Conservation (phyloP, 2,888 invertebrate species). For the Myathropa florea region DNA sequence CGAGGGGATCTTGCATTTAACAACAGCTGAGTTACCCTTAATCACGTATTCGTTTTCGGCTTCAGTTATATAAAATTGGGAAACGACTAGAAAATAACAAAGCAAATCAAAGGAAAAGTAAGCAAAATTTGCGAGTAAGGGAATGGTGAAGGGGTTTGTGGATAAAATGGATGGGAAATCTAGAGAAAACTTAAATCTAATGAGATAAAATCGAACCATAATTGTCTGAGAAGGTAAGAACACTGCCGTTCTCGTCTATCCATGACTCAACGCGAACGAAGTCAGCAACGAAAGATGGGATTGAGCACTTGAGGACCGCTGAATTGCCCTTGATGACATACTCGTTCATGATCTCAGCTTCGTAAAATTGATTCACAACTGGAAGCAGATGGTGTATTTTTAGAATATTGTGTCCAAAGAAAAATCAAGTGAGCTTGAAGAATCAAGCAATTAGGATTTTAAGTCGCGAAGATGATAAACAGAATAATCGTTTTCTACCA, state of each 20-base stretch:
- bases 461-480: too few relatives aligned
- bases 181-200: not conserved
- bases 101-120: constrained; percentile 43
- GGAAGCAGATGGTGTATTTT: constrained; percentile 57
- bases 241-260: constrained; percentile 83
- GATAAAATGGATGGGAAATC: not conserved
- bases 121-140: not conserved
- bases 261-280: constrained; percentile 87
- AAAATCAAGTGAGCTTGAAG: too few relatives aligned
- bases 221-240: constrained; percentile 77
- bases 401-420: not conserved
- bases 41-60: constrained; percentile 97
- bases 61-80: constrained; percentile 94
- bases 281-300: constrained; percentile 88
- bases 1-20: constrained; percentile 96
- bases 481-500: too few relatives aligned
- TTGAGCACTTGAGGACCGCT: constrained; percentile 87
- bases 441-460: too few relatives aligned
- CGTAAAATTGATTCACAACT: constrained; percentile 88
- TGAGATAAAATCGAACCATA: constrained; percentile 77
- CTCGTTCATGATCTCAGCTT: constrained; percentile 87
- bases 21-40: constrained; percentile 93
- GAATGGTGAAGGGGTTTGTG: not conserved
- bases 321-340: constrained; percentile 88
- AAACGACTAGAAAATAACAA: constrained; percentile 86